A percentile compares a stretch with the other conserved stretches of the same genome.
Evolutionary conservation across 2,888 invertebrate genomes (phyloP).

Genomic region (Ectemnius cavifrons): DNA sequence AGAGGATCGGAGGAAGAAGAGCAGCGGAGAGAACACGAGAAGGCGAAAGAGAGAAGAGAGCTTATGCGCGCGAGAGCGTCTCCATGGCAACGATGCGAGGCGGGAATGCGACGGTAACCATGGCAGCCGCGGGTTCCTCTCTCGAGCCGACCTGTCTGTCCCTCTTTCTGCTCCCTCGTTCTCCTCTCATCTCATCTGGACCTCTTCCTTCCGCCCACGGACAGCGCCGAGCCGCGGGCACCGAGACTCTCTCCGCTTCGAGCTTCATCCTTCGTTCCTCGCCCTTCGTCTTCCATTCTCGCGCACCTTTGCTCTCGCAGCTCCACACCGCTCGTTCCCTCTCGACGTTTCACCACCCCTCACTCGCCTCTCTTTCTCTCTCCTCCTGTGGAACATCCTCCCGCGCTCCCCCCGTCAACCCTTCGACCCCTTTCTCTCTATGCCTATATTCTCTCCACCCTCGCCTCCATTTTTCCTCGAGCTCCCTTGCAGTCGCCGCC

Average conservation of each 20-base stretch:
- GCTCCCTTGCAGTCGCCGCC: slow-evolving; percentile 15
- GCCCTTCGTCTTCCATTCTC: slow-evolving; percentile 34
- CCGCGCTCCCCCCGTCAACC: slow-evolving; percentile 1
- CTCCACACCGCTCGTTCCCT: slow-evolving; percentile 23
- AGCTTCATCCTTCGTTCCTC: slow-evolving; percentile 54
- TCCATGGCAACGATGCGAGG: slow-evolving; percentile 81
- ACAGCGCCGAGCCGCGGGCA: slow-evolving; percentile 45
- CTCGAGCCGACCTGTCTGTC: slow-evolving; percentile 74
- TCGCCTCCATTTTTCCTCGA: slow-evolving; percentile 13
- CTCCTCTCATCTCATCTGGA: slow-evolving; percentile 60
- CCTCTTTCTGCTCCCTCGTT: slow-evolving; percentile 66
- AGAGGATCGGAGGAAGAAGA: slow-evolving; percentile 11
- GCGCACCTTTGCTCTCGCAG: slow-evolving; percentile 32
- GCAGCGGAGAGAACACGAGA: slow-evolving; percentile 1
- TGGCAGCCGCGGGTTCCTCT: slow-evolving; percentile 76
- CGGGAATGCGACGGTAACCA: slow-evolving; percentile 78
- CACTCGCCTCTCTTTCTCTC: background rate
- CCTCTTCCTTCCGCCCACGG: slow-evolving; percentile 76
- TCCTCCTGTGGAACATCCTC: no score
- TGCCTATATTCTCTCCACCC: slow-evolving; percentile 34
- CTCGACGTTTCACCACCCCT: slow-evolving; percentile 42
- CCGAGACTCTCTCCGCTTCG: slow-evolving; percentile 46
- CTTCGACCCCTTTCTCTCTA: slow-evolving; percentile 41
- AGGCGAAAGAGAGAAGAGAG: slow-evolving; percentile 55
- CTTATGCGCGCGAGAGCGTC: slow-evolving; percentile 74